Evolutionary conservation across 2,888 invertebrate genomes (phyloP), one percentile per base, ranked within the genome.

Genomic region (Heliconius ismenius): DNA sequence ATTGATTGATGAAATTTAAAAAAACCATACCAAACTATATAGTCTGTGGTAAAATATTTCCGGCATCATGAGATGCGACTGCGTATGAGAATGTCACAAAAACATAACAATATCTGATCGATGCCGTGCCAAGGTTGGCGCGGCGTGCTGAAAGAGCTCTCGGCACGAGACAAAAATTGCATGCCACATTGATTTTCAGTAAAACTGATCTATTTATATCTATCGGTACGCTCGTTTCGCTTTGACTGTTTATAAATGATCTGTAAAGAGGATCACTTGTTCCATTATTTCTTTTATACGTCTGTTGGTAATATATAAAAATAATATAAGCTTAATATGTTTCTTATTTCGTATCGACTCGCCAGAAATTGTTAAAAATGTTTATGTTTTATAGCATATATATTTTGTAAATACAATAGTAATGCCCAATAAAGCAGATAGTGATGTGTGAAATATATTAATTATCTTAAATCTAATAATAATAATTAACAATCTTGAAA

Each of bases 121-220:
- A 78, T 78, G 76, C 24, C 70, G 76, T 72, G 76, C 70, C 76
- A 74, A 76, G 72, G 78, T 72, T 76, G 72, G 60, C 72, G 49
- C 67, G 68, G 74, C 74, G 39, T 78, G 70, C 76, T 54, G 62
- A 69, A 64, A 65, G 76, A 39, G 39, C 60, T 39, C 39, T 62
- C 43, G 73, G 75, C 26, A 62, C 28, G 68, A 68, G 60, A 75
- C 73, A 64, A 43, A 74, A 73, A 64, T 70, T 78, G 76, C 76
- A 78, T 74, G 73, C 73, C 73, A 73, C 76, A 74, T 74, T 73
- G 78, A 70, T 70, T 78, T 78, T 69, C 74, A 70, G 69, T 78
- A 78, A 76, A 78, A 70, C 58, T 43, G 24, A 70, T 70, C 78
- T 75, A 73, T 78, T 68, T 70, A 65, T 43, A 69, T 43, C 49